phyloP scores from a whole-genome alignment of 2,797 vertebrate species.

The Molossus alvarezi region DNA sequence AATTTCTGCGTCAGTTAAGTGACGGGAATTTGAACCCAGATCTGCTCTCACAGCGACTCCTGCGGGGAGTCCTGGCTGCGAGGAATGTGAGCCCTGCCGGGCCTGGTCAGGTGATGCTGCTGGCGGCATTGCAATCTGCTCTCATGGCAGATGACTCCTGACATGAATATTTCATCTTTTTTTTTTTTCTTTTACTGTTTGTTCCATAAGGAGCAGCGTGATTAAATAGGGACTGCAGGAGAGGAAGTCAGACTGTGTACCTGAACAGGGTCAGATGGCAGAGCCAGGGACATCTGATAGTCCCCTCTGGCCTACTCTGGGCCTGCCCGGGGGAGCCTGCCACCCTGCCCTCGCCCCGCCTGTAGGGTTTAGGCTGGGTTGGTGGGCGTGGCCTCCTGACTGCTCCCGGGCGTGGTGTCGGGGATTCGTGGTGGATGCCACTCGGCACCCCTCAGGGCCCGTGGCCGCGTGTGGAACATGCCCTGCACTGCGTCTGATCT shows the following conservation, averaged over 20 bases:
- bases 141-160: background rate
- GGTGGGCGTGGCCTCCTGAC: background rate
- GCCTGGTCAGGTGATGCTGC: background rate
- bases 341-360: background rate
- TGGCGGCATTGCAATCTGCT: background rate
- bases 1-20: background rate
- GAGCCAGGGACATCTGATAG: background rate
- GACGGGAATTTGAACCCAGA: background rate
- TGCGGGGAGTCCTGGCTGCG: rapidly evolving
- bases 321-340: background rate
- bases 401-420: background rate
- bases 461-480: rapidly evolving
- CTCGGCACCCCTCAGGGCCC: background rate
- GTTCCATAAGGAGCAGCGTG: conserved; percentile 8
- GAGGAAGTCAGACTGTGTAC: background rate
- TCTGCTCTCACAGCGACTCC: background rate
- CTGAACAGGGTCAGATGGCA: background rate
- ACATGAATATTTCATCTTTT: background rate
- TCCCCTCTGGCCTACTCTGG: background rate
- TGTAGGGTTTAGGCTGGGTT: background rate
- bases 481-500: rapidly evolving
- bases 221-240: background rate
- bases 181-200: background rate
- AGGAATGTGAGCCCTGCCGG: background rate
- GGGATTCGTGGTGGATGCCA: too few relatives aligned